phyloP scores from a whole-genome alignment of 2,113 vertebrate genomes.

The Euleptes europaea region DNA sequence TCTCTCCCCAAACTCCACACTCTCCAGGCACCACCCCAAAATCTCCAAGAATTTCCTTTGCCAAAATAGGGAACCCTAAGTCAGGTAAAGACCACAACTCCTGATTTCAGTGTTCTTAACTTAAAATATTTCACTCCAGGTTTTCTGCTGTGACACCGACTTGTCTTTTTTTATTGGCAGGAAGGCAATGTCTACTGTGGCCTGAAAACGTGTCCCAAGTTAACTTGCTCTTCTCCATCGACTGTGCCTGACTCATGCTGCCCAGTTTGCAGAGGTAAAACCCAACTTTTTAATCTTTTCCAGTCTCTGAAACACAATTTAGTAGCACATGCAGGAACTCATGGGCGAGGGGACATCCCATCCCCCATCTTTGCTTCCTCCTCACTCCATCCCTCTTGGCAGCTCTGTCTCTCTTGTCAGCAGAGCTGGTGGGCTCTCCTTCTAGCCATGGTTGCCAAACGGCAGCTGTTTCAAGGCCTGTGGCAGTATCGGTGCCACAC shows the following conservation, averaged over 20 bases:
- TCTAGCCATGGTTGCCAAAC: no score
- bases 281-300: not conserved
- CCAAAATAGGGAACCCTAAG: no score
- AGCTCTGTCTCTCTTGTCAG: no score
- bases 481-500: no score
- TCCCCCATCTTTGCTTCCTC: no score
- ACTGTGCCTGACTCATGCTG: constrained; percentile 80
- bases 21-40: no score
- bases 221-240: constrained; percentile 77
- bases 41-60: no score
- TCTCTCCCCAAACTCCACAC: no score
- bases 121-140: not conserved
- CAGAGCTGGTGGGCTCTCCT: no score
- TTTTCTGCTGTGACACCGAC: not conserved
- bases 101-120: not conserved
- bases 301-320: not conserved
- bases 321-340: not conserved
- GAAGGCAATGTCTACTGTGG: constrained; percentile 83
- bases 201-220: constrained; percentile 80
- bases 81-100: not conserved
- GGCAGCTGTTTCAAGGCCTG: no score
- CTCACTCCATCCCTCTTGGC: no score
- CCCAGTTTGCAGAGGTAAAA: constrained; percentile 78
- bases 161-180: constrained; percentile 61
- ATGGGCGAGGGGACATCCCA: no score